A percentile compares a stretch with the other conserved stretches of the same genome.
Conservation (phyloP, 2,113 vertebrate species). For the Anthoscopus minutus region DNA sequence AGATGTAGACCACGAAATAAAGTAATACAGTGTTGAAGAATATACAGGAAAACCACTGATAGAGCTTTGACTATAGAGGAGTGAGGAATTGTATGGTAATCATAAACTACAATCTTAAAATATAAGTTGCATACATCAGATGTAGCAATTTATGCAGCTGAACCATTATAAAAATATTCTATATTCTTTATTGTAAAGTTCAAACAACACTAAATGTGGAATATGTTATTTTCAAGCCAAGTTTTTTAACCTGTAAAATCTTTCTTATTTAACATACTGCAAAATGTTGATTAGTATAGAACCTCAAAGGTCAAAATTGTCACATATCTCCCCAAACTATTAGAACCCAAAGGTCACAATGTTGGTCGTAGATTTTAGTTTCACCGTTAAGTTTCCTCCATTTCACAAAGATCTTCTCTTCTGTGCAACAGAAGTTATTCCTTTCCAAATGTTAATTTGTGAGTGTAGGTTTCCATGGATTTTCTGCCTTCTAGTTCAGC, state of each 20-base stretch:
- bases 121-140: background rate
- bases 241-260: constrained; percentile 21
- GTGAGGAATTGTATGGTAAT: background rate
- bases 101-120: background rate
- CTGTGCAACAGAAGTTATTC: background rate
- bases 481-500: background rate
- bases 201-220: background rate
- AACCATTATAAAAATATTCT: background rate
- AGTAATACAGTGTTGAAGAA: background rate
- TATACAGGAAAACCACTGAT: background rate
- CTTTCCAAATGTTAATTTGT: constrained; percentile 49
- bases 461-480: background rate
- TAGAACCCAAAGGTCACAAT: constrained; percentile 45
- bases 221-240: background rate
- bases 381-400: background rate
- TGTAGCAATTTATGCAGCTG: background rate
- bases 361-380: background rate
- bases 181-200: background rate
- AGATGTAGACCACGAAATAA: background rate
- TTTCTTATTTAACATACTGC: background rate
- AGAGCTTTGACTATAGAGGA: background rate
- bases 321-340: background rate
- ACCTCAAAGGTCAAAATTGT: constrained; percentile 35
- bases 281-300: constrained; percentile 10
- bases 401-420: constrained; percentile 24